Evolutionary conservation across 2,888 invertebrate genomes (phyloP).

Genomic region (Philereme transversata): DNA sequence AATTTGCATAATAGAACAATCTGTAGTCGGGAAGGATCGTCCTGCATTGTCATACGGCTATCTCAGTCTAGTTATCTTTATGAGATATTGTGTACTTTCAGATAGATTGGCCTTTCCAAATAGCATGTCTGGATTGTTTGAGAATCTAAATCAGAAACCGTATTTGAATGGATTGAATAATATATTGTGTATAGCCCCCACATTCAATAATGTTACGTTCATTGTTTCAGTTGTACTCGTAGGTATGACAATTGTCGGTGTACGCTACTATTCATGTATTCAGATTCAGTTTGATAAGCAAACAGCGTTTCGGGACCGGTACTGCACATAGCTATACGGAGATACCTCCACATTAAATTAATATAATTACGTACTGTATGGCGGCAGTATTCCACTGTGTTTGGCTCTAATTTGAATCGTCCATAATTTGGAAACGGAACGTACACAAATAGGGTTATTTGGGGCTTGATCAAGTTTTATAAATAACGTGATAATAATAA

Average conservation of each 20-base stretch:
- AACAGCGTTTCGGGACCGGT: constrained; percentile 41
- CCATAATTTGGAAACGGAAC: constrained; percentile 12
- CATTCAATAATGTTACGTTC: constrained; percentile 29
- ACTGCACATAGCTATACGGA: constrained; percentile 21
- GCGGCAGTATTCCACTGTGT: constrained; percentile 18
- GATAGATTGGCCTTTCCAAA: constrained; percentile 21
- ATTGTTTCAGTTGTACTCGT: constrained; percentile 23
- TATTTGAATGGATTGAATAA: constrained; percentile 19
- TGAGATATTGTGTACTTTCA: constrained; percentile 46
- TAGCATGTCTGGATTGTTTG: constrained; percentile 6
- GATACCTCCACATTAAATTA: constrained; percentile 24
- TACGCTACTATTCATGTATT: constrained; percentile 61
- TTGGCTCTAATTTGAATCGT: constrained; percentile 22
- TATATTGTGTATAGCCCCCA: constrained; percentile 14
- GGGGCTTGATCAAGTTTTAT: not conserved
- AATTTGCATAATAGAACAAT: constrained; percentile 76
- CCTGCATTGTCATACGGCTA: constrained; percentile 74
- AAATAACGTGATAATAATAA: constrained; percentile 4
- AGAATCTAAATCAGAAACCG: constrained; percentile 10
- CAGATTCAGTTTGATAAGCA: constrained; percentile 61
- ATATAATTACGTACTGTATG: constrained; percentile 24
- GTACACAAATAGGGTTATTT: constrained; percentile 2
- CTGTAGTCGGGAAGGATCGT: constrained; percentile 68
- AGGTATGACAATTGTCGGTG: constrained; percentile 35
- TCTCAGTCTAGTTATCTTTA: constrained; percentile 60